phyloP scores from a whole-genome alignment of 2,888 invertebrate genomes.

The Athalia cordata region DNA sequence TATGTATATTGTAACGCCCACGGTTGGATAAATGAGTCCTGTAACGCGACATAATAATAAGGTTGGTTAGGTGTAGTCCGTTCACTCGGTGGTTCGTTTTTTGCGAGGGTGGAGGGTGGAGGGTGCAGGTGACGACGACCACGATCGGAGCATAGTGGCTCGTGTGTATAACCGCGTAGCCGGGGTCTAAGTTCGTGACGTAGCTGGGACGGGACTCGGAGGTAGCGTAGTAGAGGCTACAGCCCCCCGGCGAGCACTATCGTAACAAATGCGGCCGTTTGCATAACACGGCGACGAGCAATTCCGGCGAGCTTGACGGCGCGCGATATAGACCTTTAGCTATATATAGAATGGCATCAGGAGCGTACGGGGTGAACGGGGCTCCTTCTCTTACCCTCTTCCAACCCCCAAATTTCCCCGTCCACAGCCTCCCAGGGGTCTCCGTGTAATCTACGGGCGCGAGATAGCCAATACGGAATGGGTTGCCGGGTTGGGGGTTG shows the following conservation, averaged over 20 bases:
- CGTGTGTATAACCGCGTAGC: conserved; percentile 14
- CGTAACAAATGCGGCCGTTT: conserved; percentile 73
- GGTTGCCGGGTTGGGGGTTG: conserved; percentile 39
- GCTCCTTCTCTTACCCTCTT: conserved; percentile 20
- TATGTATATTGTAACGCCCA: too few species aligned
- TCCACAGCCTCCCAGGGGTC: conserved; percentile 53
- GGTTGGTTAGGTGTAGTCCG: too few species aligned
- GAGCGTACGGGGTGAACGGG: conserved; percentile 48
- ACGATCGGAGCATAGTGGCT: conserved; percentile 45
- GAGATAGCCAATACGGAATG: conserved; percentile 68
- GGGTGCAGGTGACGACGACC: conserved; percentile 43
- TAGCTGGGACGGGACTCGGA: conserved; percentile 26
- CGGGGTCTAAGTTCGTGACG: conserved; percentile 16
- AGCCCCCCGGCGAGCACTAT: conserved; percentile 70
- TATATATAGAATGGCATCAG: conserved; percentile 50
- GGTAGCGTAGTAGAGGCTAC: conserved; percentile 56
- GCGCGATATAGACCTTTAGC: conserved; percentile 73
- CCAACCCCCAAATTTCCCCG: conserved; percentile 42
- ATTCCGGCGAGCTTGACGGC: conserved; percentile 73
- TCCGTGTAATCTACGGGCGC: conserved; percentile 60
- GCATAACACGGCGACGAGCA: conserved; percentile 74
- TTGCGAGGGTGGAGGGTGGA: not conserved
- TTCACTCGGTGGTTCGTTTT: not conserved
- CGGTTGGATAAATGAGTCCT: too few species aligned
- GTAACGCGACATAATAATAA: too few species aligned